Evolutionary conservation across 2,888 invertebrate species (phyloP).

Genomic region (Chymomyza amoena): DNA sequence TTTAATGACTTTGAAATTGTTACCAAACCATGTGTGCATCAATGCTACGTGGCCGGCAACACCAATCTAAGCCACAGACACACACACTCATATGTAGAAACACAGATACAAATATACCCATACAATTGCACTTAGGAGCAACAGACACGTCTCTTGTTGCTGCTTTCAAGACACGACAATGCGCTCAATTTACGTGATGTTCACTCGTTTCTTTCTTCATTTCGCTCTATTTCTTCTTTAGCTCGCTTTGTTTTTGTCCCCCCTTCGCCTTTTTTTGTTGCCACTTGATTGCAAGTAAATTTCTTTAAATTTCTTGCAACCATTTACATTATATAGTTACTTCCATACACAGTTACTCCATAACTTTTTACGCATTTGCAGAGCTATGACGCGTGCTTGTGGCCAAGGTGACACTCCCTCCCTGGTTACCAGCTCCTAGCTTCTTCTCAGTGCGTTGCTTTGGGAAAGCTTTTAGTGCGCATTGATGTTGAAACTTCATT

Average conservation of each 20-base stretch:
- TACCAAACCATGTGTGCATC: slow-evolving; percentile 26
- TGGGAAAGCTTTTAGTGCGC: slow-evolving; percentile 47
- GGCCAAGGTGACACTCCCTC: slow-evolving; percentile 1
- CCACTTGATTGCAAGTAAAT: slow-evolving; percentile 8
- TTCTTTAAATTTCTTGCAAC: background rate
- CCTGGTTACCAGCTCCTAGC: background rate
- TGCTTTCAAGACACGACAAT: slow-evolving; percentile 25
- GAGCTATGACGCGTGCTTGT: background rate
- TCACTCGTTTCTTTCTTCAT: background rate
- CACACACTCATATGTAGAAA: no score
- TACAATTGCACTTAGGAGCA: slow-evolving; percentile 9
- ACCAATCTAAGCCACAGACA: background rate
- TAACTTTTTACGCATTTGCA: background rate
- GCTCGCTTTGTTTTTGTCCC: background rate
- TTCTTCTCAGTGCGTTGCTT: background rate
- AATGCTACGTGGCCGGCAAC: slow-evolving; percentile 22
- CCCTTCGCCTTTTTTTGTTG: background rate
- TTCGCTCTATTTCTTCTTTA: background rate
- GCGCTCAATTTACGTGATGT: slow-evolving; percentile 30
- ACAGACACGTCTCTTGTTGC: slow-evolving; percentile 24
- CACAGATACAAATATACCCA: background rate
- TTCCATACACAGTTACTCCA: background rate
- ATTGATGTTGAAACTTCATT: slow-evolving; percentile 41
- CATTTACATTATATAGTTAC: background rate
- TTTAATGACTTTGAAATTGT: slow-evolving; percentile 67